These are phyloP conservation scores for Catocala nupta DNA, from an alignment of 2,888 invertebrate genomes.

Conservation along the genomic window DNA sequence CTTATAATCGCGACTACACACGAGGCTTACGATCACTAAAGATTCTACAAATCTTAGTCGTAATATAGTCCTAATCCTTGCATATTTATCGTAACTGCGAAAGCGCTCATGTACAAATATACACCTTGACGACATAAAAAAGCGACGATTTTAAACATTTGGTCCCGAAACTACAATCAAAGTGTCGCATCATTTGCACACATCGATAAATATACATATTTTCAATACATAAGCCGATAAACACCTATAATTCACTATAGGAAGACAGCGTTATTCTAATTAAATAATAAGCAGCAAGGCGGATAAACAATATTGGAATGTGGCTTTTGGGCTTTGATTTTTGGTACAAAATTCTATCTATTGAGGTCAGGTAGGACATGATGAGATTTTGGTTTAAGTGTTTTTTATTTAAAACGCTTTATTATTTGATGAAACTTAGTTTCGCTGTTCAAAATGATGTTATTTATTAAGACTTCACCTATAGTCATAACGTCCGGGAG, in stretches of 20 bases:
- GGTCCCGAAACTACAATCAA: constrained; percentile 28
- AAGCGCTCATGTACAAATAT: constrained; percentile 32
- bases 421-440: constrained; percentile 58
- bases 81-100: constrained; percentile 44
- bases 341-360: constrained; percentile 63
- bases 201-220: constrained; percentile 47
- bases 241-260: constrained; percentile 67
- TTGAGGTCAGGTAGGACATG: constrained; percentile 49
- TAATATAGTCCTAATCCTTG: constrained; percentile 38
- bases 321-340: constrained; percentile 63
- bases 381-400: constrained; percentile 63
- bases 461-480: constrained; percentile 53
- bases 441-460: constrained; percentile 53
- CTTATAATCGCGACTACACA: constrained; percentile 34
- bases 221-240: constrained; percentile 48
- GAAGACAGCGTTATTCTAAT: constrained; percentile 71
- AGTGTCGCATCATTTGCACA: constrained; percentile 36
- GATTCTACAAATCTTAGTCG: constrained; percentile 41
- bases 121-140: constrained; percentile 31
- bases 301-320: constrained; percentile 64
- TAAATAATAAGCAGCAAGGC: constrained; percentile 57
- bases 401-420: constrained; percentile 50
- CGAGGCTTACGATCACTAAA: constrained; percentile 28
- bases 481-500: constrained; percentile 50
- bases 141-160: constrained; percentile 26